These are phyloP conservation scores for Antechinus stuartii DNA, from an alignment of 2,113 vertebrate species.

Conservation along the genomic window DNA sequence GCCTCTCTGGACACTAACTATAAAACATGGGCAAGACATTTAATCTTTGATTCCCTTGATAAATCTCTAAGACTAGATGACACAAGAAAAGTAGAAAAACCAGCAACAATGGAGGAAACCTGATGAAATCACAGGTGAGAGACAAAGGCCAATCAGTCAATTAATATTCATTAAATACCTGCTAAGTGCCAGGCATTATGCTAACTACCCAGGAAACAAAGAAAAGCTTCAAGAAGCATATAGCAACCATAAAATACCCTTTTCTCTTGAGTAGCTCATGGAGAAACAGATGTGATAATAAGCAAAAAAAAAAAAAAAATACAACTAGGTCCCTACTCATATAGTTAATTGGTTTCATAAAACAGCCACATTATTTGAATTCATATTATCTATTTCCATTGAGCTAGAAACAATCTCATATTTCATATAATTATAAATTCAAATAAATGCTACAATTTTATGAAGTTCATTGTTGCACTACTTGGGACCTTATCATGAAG, in stretches of 20 bases:
- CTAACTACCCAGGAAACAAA: not conserved
- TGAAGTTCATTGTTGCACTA: not conserved
- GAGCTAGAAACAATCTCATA: not conserved
- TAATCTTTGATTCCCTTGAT: not conserved
- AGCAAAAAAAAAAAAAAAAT: not conserved
- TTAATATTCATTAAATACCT: not conserved
- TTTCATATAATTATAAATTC: not conserved
- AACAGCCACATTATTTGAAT: not conserved
- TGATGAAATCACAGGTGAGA: not conserved
- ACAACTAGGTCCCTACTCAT: not conserved
- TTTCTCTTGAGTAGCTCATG: not conserved
- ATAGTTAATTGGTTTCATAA: not conserved
- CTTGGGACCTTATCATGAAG: not conserved
- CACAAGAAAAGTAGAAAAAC: not conserved
- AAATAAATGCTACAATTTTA: not conserved
- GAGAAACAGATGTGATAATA: not conserved
- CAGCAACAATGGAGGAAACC: not conserved
- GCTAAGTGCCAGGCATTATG: not conserved
- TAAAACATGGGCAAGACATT: not conserved
- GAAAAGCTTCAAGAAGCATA: not conserved
- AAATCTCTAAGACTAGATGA: not conserved
- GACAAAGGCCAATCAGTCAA: not conserved
- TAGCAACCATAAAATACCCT: not conserved
- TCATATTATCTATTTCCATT: not conserved
- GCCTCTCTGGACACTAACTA: not conserved